These are phyloP conservation scores for Boulengeromyrus knoepffleri DNA, from an alignment of 2,113 vertebrate genomes.

Conservation along the genomic window DNA sequence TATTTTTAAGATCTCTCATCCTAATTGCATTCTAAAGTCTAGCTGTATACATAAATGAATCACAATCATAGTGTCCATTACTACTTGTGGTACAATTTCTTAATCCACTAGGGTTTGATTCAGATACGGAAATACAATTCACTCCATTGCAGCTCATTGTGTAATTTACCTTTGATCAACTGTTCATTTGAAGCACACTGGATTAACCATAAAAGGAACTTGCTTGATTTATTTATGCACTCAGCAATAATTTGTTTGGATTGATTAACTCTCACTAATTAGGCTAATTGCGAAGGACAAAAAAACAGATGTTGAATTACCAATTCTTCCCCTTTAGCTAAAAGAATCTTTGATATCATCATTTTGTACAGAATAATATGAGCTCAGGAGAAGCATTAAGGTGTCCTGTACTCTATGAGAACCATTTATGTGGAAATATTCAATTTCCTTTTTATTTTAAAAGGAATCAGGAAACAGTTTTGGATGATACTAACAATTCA, in stretches of 20 bases:
- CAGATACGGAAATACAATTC: constrained; percentile 43
- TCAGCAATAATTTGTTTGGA: constrained; percentile 70
- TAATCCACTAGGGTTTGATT: constrained; percentile 35
- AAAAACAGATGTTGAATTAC: constrained; percentile 73
- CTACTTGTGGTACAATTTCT: not conserved
- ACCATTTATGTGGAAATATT: not conserved
- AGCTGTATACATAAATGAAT: not conserved
- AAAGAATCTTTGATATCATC: constrained; percentile 60
- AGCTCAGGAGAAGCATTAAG: not conserved
- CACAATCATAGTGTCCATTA: not conserved
- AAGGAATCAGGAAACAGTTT: not conserved
- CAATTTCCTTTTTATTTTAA: not conserved
- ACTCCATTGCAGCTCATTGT: constrained; percentile 46
- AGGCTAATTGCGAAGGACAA: constrained; percentile 69
- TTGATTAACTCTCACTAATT: constrained; percentile 78
- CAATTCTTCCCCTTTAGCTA: constrained; percentile 66
- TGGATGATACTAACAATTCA: not conserved
- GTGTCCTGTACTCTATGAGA: not conserved
- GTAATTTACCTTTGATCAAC: constrained; percentile 60
- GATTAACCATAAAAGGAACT: constrained; percentile 42
- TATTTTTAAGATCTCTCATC: not conserved
- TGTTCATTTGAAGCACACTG: constrained; percentile 43
- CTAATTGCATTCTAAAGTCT: not conserved
- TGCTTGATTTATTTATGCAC: constrained; percentile 70
- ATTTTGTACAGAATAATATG: constrained; percentile 6